Base-by-base conservation (phyloP, 1,140 invertebrate genomes). In the Conus betulinus region DNA sequence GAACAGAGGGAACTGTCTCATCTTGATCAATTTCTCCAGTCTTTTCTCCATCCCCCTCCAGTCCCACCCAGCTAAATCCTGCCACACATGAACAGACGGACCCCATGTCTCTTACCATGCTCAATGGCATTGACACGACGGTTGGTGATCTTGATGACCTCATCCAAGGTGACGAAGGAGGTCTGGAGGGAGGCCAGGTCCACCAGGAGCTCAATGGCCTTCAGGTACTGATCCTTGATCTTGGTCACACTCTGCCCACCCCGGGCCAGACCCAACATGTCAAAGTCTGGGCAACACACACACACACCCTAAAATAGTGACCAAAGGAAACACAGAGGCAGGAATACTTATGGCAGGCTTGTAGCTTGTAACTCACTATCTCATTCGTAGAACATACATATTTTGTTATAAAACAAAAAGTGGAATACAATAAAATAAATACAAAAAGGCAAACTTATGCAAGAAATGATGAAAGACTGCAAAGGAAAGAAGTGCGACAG, bases 41-140 rank as follows among this genome's bases (percentile, higher is more conserved):
- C 67, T 20, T 23, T 20, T 20, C 67, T 10, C 20, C 13, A 71
- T 71, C 11, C 20, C 20, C 20, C 20, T 71, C 10, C 20, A 20
- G 11, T 23, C 67, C 20, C 67, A 71, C 20, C 11, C 11, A 71
- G 7, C 67, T 39, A 39, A 39, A 39, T 39, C 39, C 39, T 39
- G 39, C 0, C 3, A 39, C 39, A 39, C 39, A 39, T 39, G 39
- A 39, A 39, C 39, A 39, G 39, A 39, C 39, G 39, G 39, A 39
- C 39, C 39, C 6, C 6, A 71, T 6, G 20, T 13, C 60, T 1
- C 60, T 63, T 95, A 98, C 98, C 99, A 95, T 99, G 98, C 95
- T 99, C 99, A 95, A 99, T 99, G 93, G 99, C 99, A 96, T 99
- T 99, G 23, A 99, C 99, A 97, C 99, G 97, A 91, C 99, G 97